Conservation (phyloP, 1,140 invertebrate species). For the Drosophila micromelanica region DNA sequence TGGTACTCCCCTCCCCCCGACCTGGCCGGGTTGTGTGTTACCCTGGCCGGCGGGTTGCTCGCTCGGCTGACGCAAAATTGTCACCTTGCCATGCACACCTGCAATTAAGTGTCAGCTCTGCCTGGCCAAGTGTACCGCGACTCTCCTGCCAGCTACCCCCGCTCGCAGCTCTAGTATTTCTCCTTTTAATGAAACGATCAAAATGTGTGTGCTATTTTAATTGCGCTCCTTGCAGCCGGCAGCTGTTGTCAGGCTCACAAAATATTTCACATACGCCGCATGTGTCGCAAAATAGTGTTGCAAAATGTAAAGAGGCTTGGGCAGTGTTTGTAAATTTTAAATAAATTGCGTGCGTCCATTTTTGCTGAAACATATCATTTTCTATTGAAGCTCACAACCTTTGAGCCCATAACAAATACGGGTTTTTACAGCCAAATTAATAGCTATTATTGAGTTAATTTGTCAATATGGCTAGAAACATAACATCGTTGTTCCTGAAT, state of each 20-base stretch:
- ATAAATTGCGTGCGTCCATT: conserved; percentile 51
- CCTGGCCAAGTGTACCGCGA: neutral
- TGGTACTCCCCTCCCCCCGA: neutral
- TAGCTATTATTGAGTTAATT: neutral
- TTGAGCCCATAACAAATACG: conserved; percentile 32
- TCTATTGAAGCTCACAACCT: conserved; percentile 52
- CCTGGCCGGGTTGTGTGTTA: conserved; percentile 24
- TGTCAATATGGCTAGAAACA: no score
- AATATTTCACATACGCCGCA: conserved; percentile 61
- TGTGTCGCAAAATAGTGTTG: conserved; percentile 17
- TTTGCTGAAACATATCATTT: conserved; percentile 60
- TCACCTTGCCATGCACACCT: conserved; percentile 80
- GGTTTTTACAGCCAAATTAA: conserved; percentile 21
- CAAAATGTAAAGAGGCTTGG: neutral
- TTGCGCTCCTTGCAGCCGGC: conserved; percentile 54
- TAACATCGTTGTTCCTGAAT: no score
- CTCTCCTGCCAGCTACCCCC: neutral
- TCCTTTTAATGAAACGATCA: conserved; percentile 75
- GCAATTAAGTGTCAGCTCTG: conserved; percentile 64
- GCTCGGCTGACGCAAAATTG: conserved; percentile 80
- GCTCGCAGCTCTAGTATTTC: conserved; percentile 3
- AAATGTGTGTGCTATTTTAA: conserved; percentile 68
- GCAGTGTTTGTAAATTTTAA: conserved; percentile 19
- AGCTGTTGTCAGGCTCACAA: conserved; percentile 17
- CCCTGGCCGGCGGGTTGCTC: conserved; percentile 45